phyloP scores from a whole-genome alignment of 1,140 invertebrate species.

The Platorchestia sp. region DNA sequence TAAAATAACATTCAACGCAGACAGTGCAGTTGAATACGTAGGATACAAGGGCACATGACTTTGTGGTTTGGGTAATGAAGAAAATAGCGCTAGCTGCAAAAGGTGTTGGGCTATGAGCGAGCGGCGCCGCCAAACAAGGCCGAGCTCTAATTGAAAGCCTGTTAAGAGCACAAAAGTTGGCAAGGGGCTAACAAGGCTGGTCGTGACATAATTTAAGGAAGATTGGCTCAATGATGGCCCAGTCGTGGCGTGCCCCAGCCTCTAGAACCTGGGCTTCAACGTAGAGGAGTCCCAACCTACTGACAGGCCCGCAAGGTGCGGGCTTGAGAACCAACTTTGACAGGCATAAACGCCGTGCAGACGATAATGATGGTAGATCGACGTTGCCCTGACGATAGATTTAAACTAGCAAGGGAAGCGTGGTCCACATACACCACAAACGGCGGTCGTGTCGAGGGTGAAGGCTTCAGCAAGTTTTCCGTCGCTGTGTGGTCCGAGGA shows the following conservation, averaged over 20 bases:
- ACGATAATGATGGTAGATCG: neutral
- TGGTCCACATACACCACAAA: neutral
- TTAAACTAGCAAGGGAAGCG: neutral
- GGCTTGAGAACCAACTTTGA: neutral
- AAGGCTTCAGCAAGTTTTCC: neutral
- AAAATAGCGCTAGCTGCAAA: neutral
- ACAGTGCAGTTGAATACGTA: neutral
- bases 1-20: neutral
- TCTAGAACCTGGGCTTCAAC: neutral
- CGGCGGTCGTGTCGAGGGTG: neutral
- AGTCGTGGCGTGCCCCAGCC: slow-evolving; percentile 33
- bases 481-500: neutral
- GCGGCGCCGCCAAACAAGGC: slow-evolving; percentile 31
- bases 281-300: neutral
- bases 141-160: slow-evolving; percentile 48
- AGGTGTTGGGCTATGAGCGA: slow-evolving; percentile 2
- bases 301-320: neutral
- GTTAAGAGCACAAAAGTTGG: neutral
- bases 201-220: slow-evolving; percentile 52
- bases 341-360: neutral
- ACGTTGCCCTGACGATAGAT: neutral
- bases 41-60: neutral
- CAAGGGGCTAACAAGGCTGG: slow-evolving; percentile 18
- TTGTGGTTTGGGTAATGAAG: neutral
- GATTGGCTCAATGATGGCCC: slow-evolving; percentile 34